These are phyloP conservation scores for Doris montereyensis DNA, from an alignment of 2,888 invertebrate species.

Conservation along the genomic window DNA sequence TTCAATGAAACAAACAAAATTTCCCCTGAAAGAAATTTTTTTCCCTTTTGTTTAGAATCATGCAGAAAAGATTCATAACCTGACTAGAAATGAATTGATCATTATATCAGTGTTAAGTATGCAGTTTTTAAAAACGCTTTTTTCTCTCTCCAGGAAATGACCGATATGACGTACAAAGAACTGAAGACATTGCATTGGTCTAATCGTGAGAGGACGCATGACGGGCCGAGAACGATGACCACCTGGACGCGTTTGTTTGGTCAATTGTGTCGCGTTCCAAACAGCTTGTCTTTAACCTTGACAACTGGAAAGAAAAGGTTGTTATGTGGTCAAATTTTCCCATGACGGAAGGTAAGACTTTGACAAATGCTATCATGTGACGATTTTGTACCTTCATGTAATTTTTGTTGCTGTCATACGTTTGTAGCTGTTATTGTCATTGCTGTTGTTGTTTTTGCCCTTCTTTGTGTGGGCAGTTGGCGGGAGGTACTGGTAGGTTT, in stretches of 20 bases:
- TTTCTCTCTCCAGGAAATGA: constrained; percentile 56
- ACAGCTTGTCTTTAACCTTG: constrained; percentile 66
- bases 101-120: too few relatives aligned
- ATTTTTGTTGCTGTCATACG: too few relatives aligned
- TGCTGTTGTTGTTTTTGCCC: too few relatives aligned
- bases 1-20: too few relatives aligned
- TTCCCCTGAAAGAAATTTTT: neutral
- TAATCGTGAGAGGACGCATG: constrained; percentile 45
- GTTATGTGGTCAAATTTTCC: constrained; percentile 71
- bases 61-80: neutral
- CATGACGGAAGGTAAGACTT: constrained; percentile 71
- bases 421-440: too few relatives aligned
- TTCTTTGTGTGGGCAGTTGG: too few relatives aligned
- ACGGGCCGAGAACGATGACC: constrained; percentile 49
- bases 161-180: constrained; percentile 64
- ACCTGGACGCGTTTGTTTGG: constrained; percentile 76
- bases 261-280: constrained; percentile 79
- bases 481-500: too few relatives aligned
- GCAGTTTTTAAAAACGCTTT: neutral
- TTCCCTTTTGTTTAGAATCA: neutral
- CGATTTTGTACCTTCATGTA: too few relatives aligned
- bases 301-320: constrained; percentile 69
- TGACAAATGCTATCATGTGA: too few relatives aligned
- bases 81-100: too few relatives aligned
- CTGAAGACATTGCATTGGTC: constrained; percentile 60